Evolutionary conservation across 2,888 invertebrate genomes (phyloP).

Genomic region (Phaedon cochleariae): DNA sequence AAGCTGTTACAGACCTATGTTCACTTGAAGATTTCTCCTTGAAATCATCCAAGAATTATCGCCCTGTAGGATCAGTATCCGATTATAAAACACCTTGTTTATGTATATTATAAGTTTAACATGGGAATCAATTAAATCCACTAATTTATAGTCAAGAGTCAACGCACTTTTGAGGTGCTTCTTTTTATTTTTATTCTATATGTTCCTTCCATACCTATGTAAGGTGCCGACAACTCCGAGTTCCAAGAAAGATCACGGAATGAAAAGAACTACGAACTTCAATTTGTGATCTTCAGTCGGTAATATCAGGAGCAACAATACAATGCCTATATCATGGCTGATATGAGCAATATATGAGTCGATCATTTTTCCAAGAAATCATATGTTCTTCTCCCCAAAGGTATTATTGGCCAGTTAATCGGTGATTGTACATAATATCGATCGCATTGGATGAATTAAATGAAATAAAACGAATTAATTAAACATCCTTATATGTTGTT

Average conservation of each 20-base stretch:
- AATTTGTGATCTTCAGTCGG: slow-evolving; percentile 12
- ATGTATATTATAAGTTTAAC: no score
- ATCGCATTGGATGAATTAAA: background rate
- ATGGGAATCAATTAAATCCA: no score
- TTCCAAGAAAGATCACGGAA: slow-evolving; percentile 12
- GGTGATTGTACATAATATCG: slow-evolving; percentile 18
- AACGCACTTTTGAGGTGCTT: slow-evolving; percentile 1
- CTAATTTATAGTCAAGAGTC: background rate
- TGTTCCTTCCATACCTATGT: background rate
- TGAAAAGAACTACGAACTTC: slow-evolving; percentile 15
- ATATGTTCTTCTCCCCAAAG: slow-evolving; percentile 10
- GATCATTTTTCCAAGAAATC: slow-evolving; percentile 23
- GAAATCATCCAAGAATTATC: no score
- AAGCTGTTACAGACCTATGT: no score
- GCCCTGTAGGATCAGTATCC: no score
- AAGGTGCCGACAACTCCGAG: background rate
- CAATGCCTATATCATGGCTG: slow-evolving; percentile 12
- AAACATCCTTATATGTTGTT: background rate
- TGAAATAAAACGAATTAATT: background rate
- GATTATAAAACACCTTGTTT: no score
- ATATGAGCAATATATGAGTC: slow-evolving; percentile 7
- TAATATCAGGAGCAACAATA: slow-evolving; percentile 15
- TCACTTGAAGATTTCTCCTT: no score
- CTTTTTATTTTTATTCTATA: slow-evolving; percentile 5
- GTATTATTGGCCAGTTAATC: slow-evolving; percentile 5